Evolutionary conservation across 2,888 invertebrate genomes (phyloP).

Genomic region (Nephrotoma appendiculata): DNA sequence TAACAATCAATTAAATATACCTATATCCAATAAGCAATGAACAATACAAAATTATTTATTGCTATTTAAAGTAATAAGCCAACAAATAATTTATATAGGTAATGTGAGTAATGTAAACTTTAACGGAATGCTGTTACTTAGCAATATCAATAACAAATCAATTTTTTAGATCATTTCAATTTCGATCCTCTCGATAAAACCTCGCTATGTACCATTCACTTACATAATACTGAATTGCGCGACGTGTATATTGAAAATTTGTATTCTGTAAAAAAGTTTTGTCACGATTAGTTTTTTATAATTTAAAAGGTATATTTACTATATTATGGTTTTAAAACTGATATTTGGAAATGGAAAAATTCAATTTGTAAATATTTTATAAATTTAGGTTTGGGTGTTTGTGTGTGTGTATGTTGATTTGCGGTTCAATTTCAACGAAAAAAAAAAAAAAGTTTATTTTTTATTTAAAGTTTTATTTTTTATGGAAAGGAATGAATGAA

Average conservation of each 20-base stretch:
- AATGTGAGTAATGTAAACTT: not conserved
- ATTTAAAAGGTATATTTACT: too few relatives aligned
- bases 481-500: not conserved
- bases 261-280: not conserved
- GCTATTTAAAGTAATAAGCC: not conserved
- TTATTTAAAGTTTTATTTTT: not conserved
- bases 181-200: not conserved
- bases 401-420: not conserved
- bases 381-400: not conserved
- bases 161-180: not conserved
- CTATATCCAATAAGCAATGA: not conserved
- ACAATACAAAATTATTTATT: too few relatives aligned
- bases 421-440: not conserved
- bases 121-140: not conserved
- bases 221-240: not conserved
- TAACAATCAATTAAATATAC: not conserved
- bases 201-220: not conserved
- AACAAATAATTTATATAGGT: not conserved
- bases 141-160: not conserved
- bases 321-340: not conserved
- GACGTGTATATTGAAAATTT: not conserved
- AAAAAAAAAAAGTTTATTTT: not conserved
- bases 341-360: not conserved
- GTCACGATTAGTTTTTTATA: not conserved
- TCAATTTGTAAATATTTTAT: not conserved